phyloP scores from a whole-genome alignment of 2,888 invertebrate species.

The Coleophora deauratella region DNA sequence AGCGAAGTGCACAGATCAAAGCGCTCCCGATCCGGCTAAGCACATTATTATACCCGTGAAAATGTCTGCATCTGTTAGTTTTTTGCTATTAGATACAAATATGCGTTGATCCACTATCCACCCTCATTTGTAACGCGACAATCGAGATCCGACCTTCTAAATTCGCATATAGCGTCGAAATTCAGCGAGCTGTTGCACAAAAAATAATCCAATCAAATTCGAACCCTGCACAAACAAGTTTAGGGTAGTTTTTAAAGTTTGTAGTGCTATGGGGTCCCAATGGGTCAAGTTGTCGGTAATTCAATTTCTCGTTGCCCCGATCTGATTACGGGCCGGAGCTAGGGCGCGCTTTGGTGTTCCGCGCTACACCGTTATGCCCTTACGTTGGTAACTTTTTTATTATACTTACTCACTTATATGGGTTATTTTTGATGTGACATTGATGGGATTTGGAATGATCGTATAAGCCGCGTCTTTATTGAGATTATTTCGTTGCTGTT shows the following conservation, averaged over 20 bases:
- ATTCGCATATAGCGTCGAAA: no score
- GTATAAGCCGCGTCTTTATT: no score
- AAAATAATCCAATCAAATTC: no score
- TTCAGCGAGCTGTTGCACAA: no score
- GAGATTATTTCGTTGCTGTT: background rate
- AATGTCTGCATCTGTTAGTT: conserved; percentile 71
- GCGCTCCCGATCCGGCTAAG: conserved; percentile 61
- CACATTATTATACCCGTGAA: conserved; percentile 70
- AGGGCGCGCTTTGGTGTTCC: conserved; percentile 38
- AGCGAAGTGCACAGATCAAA: conserved; percentile 47
- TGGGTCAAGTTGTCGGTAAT: conserved; percentile 63
- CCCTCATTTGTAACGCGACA: conserved; percentile 28
- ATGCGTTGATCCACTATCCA: conserved; percentile 57
- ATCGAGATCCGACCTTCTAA: conserved; percentile 12
- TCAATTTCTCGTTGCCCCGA: conserved; percentile 62
- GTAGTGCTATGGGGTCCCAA: conserved; percentile 20
- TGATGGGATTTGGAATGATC: no score
- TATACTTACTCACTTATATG: background rate
- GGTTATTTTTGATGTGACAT: no score
- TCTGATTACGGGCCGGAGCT: conserved; percentile 57
- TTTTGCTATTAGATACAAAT: conserved; percentile 70
- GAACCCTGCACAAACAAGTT: background rate
- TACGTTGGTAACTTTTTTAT: background rate
- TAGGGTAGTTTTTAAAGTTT: conserved; percentile 2
- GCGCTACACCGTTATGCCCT: conserved; percentile 3